Conservation (phyloP, 2,888 invertebrate genomes). For the Muscina levida region DNA sequence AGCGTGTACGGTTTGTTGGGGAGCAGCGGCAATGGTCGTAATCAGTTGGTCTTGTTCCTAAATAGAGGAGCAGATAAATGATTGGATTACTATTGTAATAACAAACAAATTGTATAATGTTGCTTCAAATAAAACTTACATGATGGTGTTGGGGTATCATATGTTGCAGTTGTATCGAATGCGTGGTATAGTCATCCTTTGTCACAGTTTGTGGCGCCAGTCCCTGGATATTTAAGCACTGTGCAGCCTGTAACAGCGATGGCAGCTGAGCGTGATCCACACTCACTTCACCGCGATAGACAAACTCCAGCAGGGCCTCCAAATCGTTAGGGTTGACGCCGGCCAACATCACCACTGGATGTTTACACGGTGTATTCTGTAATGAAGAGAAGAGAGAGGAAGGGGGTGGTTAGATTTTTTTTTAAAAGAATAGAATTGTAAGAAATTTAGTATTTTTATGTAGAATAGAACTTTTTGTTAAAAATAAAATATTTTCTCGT, state of each 20-base stretch:
- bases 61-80: not conserved
- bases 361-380: constrained; percentile 84
- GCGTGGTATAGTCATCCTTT: constrained; percentile 80
- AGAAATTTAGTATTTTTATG: too few relatives aligned
- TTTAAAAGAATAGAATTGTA: too few relatives aligned
- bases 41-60: constrained; percentile 79
- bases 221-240: constrained; percentile 83
- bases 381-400: constrained; percentile 53
- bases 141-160: constrained; percentile 80
- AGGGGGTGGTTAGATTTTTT: not conserved
- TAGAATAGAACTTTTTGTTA: too few relatives aligned
- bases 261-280: constrained; percentile 84
- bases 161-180: constrained; percentile 79
- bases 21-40: constrained; percentile 79
- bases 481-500: too few relatives aligned
- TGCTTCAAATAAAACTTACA: constrained; percentile 67
- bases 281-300: constrained; percentile 84
- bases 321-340: constrained; percentile 83
- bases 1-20: constrained; percentile 79
- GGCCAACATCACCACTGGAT: constrained; percentile 84
- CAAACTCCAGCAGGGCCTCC: constrained; percentile 84
- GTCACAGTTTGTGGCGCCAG: constrained; percentile 81
- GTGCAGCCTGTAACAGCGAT: constrained; percentile 83
- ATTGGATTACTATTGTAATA: not conserved
- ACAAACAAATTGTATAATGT: not conserved